Conservation (phyloP, 2,888 invertebrate genomes). For the Rhagium mordax region DNA sequence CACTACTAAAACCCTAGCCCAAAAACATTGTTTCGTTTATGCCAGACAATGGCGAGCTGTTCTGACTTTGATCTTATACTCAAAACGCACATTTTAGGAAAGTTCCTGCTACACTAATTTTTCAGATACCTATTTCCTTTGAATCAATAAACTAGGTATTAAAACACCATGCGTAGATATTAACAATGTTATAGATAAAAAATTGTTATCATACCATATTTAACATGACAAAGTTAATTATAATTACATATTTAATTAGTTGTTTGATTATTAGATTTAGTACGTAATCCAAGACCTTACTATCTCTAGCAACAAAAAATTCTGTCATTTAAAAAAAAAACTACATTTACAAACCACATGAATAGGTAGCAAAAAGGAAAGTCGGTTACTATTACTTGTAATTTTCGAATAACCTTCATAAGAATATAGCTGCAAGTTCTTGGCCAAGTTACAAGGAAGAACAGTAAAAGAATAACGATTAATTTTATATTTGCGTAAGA, state of each 20-base stretch:
- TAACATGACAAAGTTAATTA: neutral
- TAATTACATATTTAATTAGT: neutral
- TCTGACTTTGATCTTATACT: neutral
- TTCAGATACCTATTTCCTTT: neutral
- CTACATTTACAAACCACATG: conserved; percentile 1
- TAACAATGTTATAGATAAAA: neutral
- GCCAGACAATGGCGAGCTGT: no score
- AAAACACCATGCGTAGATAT: neutral
- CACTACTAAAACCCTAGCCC: no score
- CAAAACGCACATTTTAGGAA: neutral
- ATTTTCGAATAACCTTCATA: conserved; percentile 14
- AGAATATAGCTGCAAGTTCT: conserved; percentile 21
- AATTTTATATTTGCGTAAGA: conserved; percentile 5
- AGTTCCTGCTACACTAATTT: neutral
- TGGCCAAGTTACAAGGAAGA: conserved; percentile 6
- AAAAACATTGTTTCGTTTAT: no score
- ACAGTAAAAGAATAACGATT: neutral
- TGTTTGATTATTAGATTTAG: neutral
- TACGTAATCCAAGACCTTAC: conserved; percentile 19
- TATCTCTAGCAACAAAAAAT: neutral
- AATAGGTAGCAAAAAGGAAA: conserved; percentile 11
- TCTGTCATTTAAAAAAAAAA: conserved; percentile 12
- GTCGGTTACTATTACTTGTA: no score
- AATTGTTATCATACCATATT: neutral
- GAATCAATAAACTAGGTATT: neutral